Percentiles rank a stretch among this genome's conserved stretches.
phyloP scores from a whole-genome alignment of 2,797 vertebrate genomes.

The Leuciscus waleckii region DNA sequence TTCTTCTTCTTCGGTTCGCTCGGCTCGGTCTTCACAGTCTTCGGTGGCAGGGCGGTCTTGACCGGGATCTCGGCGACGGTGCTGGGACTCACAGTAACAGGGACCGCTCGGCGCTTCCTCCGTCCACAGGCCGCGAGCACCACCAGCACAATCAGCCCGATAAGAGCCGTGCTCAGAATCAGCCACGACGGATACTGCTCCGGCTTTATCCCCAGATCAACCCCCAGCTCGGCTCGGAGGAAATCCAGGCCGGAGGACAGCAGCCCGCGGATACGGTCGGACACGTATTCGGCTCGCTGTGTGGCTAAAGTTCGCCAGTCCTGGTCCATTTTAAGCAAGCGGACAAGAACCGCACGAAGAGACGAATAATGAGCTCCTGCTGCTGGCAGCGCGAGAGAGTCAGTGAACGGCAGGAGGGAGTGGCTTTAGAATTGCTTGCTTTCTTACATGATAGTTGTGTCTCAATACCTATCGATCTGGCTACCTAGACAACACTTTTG shows the following conservation, averaged over 20 bases:
- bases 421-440: conserved; percentile 22
- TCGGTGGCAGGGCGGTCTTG: conserved; percentile 42
- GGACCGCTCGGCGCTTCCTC: conserved; percentile 68
- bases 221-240: conserved; percentile 82
- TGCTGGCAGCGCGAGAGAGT: conserved; percentile 11
- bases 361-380: conserved; percentile 6
- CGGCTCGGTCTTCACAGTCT: conserved; percentile 73
- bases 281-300: conserved; percentile 87
- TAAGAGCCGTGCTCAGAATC: conserved; percentile 76
- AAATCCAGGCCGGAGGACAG: conserved; percentile 83
- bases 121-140: conserved; percentile 73
- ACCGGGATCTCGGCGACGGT: conserved; percentile 62
- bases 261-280: conserved; percentile 82
- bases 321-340: conserved; percentile 78
- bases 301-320: conserved; percentile 80
- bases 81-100: conserved; percentile 41
- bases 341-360: conserved; percentile 27
- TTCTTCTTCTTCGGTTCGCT: conserved; percentile 84
- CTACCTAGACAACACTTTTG: conserved; percentile 14
- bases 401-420: conserved; percentile 20
- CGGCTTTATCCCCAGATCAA: conserved; percentile 87
- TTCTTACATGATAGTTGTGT: conserved; percentile 17
- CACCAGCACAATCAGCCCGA: conserved; percentile 77
- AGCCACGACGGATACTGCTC: conserved; percentile 87
- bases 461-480: not conserved